Base-by-base conservation (phyloP, 2,797 vertebrate species). In the Anableps anableps region DNA sequence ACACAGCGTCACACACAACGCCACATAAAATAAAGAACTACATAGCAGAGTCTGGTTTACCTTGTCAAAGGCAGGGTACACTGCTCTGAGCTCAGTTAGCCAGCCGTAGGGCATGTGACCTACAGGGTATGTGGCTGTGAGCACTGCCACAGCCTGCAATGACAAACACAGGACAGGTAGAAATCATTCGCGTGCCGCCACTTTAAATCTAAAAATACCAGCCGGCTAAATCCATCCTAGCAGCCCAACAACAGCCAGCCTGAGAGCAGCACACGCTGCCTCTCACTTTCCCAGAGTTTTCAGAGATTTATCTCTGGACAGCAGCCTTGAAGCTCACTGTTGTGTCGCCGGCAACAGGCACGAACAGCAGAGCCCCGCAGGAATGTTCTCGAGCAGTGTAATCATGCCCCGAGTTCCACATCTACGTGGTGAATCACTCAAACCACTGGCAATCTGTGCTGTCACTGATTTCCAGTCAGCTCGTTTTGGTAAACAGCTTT, bases 91-190 rank as follows among this genome's bases (percentile, higher is more conserved):
- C 83, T 99, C 99, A 4, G 98, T 99, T 84, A 99, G 81, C 99
- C 99, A 99, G 74, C 99, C 99, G 29, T 99, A 99, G 0, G 98
- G 98, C 98, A 99, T 99, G 93, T 99, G 99, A 90, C 99, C 99
- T 90, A 99, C 99, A 0, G 99, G 99, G 91, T 99, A 99, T 0
- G 99, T 99, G 74, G 98, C 99, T 45, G 99, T 99, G 91, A 99
- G 93, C 88, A 99, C 98, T 0, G 99, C 99, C 88, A 99, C 98
- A 0, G 99, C 98, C 99, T 99, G 87, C 0, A 92, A 93, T 81
- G 79, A 88, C 91, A 92, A 83, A 93, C 77, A 91, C 77, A 84
- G 36, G 4, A 31, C 64, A 74, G 64, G 75, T 51, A 74, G 51
- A 74, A 85, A 79, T 92, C 79, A 82, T 75, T 72, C 23, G 62